A percentile compares a stretch with the other conserved stretches of the same genome.
These are phyloP conservation scores for Arctia plantaginis DNA, from an alignment of 2,888 invertebrate species.

Conservation along the genomic window DNA sequence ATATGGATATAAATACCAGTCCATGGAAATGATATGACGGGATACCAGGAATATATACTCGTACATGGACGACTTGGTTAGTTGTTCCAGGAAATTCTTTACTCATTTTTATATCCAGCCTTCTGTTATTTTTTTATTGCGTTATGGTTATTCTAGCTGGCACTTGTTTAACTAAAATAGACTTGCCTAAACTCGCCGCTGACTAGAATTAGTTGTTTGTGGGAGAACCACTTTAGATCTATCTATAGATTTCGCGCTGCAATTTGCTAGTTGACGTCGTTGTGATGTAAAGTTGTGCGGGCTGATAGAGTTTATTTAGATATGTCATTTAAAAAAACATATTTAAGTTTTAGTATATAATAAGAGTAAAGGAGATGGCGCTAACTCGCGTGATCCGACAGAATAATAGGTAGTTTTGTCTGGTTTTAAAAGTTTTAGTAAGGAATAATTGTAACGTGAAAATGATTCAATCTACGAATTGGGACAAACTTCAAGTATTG, in stretches of 20 bases:
- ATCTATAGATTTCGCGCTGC: conserved; percentile 32
- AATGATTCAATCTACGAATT: not conserved
- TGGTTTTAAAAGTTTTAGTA: not conserved
- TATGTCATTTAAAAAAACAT: not conserved
- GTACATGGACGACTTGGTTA: conserved; percentile 6
- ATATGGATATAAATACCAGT: conserved; percentile 13
- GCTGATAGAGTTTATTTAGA: not conserved
- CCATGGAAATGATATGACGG: conserved; percentile 13
- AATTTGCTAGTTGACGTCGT: not conserved
- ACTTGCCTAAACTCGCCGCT: conserved; percentile 37
- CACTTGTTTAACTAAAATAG: conserved; percentile 49
- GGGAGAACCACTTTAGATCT: conserved; percentile 41
- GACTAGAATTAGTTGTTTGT: conserved; percentile 40
- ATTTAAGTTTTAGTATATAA: too few species aligned
- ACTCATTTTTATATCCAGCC: conserved; percentile 6
- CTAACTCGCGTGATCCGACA: too few species aligned
- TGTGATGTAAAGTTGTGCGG: not conserved
- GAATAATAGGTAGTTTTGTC: too few species aligned
- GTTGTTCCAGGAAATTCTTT: conserved; percentile 7
- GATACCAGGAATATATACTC: conserved; percentile 2
- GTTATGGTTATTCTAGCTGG: conserved; percentile 34
- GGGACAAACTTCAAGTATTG: too few species aligned
- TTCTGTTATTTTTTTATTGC: not conserved
- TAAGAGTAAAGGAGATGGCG: too few species aligned
- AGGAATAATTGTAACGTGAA: not conserved